Evolutionary conservation across 2,888 invertebrate genomes (phyloP), one percentile per base, ranked within the genome.

Genomic region (Aricia artaxerxes): DNA sequence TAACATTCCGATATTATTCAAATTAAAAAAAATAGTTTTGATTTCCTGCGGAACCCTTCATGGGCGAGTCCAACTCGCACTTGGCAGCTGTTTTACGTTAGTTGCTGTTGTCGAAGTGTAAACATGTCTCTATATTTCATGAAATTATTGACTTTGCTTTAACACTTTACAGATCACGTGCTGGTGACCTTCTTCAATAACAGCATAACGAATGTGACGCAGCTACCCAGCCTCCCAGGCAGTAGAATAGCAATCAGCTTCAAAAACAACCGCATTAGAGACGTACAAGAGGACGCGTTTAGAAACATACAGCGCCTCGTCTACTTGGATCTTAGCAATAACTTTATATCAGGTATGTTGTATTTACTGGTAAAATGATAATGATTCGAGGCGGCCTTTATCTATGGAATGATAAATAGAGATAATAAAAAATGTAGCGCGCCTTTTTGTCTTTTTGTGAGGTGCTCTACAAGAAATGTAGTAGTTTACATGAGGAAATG

Each of bases 121-220:
- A 44, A 44, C 44, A 44, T 44, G 44, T 44, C 44, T 9, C 44
- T 9, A 44, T 44, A 44, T 44, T 44, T 44, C 44, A 44, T 44
- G 44, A 44, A 44, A 49, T 49, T 9, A 57, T 57, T 57, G 57
- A 57, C 57, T 69, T 78, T 79, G 44, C 60, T 49, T 38, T 78
- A n/a, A 40, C 44, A 78, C 82, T 31, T 84, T 91, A 79, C 89
- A 95, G 95, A 90, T 81, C 88, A 93, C 80, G 88, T 95, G 79
- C 87, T 94, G 83, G 95, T 95, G 79, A 95, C 93, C n/a, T 95
- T 96, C 86, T 95, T 94, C 87, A 90, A 94, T 86, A 96, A 96
- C 86, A 92, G 92, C 82, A 93, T 96, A 80, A 88, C 86, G 6
- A 92, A 89, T 44, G 86, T 96, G 80, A 91, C 92, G 79, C 88